phyloP scores from a whole-genome alignment of 2,797 vertebrate species.

The Hydrophis major region DNA sequence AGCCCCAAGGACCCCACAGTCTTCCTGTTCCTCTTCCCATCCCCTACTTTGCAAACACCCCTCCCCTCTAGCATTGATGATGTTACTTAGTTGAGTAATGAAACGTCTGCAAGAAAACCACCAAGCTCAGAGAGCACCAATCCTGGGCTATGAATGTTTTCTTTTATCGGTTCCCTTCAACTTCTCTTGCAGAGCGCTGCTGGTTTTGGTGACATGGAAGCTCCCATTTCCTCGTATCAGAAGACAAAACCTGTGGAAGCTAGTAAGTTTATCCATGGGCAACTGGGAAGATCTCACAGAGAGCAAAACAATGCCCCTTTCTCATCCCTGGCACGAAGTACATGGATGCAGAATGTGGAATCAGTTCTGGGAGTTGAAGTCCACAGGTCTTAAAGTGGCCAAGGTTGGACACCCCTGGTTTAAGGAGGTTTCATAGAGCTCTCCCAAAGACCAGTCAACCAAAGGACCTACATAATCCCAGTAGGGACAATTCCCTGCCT shows the following conservation, averaged over 20 bases:
- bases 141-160: background rate
- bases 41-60: background rate
- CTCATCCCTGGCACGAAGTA: background rate
- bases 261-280: slow-evolving; percentile 71
- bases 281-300: background rate
- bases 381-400: background rate
- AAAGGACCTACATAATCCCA: background rate
- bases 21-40: too few species aligned
- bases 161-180: background rate
- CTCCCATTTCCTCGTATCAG: slow-evolving; percentile 82
- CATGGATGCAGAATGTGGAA: background rate
- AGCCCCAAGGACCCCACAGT: background rate
- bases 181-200: slow-evolving; percentile 77
- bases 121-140: background rate
- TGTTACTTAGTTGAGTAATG: background rate
- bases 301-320: background rate
- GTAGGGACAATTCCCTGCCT: background rate
- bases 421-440: too few species aligned
- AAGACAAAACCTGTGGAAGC: slow-evolving; percentile 86
- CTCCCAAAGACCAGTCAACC: background rate
- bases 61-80: background rate
- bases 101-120: background rate
- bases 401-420: background rate
- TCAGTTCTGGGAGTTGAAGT: background rate
- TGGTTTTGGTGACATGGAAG: slow-evolving; percentile 84